phyloP scores from a whole-genome alignment of 2,797 vertebrate genomes.

The Aplochiton taeniatus region DNA sequence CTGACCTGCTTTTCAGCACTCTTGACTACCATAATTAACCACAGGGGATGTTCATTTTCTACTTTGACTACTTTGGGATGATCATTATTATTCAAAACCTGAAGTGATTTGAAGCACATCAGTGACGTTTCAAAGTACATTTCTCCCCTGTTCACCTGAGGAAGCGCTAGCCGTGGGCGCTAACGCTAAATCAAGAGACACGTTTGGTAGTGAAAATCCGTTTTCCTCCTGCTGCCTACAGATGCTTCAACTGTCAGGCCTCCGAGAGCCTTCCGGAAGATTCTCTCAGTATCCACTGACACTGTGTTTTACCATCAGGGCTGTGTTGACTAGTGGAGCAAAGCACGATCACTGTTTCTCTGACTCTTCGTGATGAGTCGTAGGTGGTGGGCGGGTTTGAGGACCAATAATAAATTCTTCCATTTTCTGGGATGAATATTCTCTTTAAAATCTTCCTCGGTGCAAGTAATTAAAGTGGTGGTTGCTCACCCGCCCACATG shows the following conservation, averaged over 20 bases:
- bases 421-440: constrained; percentile 38
- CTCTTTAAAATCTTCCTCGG: constrained; percentile 36
- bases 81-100: constrained; percentile 51
- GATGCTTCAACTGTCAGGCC: constrained; percentile 17
- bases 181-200: constrained; percentile 36
- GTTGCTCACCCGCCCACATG: constrained; percentile 62
- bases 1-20: constrained; percentile 50
- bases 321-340: constrained; percentile 31
- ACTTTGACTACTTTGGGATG: constrained; percentile 14
- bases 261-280: constrained; percentile 21
- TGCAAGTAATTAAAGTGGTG: constrained; percentile 52
- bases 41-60: constrained; percentile 29
- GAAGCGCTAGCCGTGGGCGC: constrained; percentile 35
- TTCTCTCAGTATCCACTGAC: constrained; percentile 15
- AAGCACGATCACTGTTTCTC: constrained; percentile 33
- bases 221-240: constrained; percentile 23
- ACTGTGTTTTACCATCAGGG: constrained; percentile 34
- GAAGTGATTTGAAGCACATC: constrained; percentile 44
- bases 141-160: constrained; percentile 38
- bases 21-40: constrained; percentile 53
- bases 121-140: constrained; percentile 41
- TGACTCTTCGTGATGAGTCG: neutral
- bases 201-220: constrained; percentile 30
- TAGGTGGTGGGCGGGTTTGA: constrained; percentile 12
- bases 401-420: constrained; percentile 13